phyloP scores from a whole-genome alignment of 1,140 invertebrate species.

The Aricia agestis region DNA sequence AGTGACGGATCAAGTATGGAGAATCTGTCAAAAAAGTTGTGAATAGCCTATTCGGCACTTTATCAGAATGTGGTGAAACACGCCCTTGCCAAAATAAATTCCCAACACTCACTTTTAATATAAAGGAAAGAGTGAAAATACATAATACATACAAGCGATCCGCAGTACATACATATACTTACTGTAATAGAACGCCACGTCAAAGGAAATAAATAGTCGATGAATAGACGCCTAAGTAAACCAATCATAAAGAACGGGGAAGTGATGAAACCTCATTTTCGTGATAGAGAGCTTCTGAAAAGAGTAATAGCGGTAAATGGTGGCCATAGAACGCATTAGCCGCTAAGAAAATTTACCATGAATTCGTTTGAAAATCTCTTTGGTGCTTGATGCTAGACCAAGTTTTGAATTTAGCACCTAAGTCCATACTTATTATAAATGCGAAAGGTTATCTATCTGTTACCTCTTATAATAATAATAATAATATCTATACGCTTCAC shows the following conservation, averaged over 20 bases:
- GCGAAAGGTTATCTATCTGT: too few species aligned
- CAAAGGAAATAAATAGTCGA: slow-evolving; percentile 29
- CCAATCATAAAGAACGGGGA: slow-evolving; percentile 37
- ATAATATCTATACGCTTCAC: too few species aligned
- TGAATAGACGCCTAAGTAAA: slow-evolving; percentile 34
- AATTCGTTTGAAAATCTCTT: too few species aligned
- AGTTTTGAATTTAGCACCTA: too few species aligned
- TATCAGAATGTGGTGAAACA: too few species aligned
- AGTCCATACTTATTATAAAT: too few species aligned
- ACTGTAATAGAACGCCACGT: slow-evolving; percentile 26
- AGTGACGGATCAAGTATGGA: too few species aligned
- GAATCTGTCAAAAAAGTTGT: too few species aligned
- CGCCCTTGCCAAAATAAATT: too few species aligned
- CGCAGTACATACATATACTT: background rate
- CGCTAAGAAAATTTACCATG: slow-evolving; percentile 35
- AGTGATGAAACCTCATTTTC: slow-evolving; percentile 56
- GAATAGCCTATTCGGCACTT: too few species aligned
- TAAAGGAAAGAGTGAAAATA: background rate
- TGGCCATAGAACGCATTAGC: slow-evolving; percentile 39
- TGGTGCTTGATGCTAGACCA: too few species aligned
- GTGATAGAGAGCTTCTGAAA: slow-evolving; percentile 46
- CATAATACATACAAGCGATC: background rate
- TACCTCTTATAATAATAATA: too few species aligned
- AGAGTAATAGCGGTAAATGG: slow-evolving; percentile 60
- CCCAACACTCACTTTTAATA: background rate